Base-by-base conservation (phyloP, 1,140 invertebrate species). In the Bombyx mandarina region DNA sequence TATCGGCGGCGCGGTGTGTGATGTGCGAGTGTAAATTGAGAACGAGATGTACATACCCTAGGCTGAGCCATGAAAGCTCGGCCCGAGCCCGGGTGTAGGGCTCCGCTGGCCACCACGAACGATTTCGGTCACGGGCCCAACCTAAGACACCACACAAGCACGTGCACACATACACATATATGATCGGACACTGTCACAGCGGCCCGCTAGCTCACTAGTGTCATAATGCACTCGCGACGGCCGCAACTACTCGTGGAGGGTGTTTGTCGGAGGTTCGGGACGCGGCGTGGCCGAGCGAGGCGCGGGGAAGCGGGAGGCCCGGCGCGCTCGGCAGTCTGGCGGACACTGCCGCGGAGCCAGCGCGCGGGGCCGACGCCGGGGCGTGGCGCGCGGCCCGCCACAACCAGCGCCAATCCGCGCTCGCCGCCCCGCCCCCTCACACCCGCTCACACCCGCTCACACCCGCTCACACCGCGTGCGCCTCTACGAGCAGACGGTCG, bases 61-160 rank as follows among this genome's bases (percentile, higher is more conserved):
- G 88, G 86, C 82, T 89, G 88, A 88, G 88, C 88, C 88, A 89
- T 89, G 75, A 82, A 80, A 80, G 84, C 82, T 87, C 83, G 82
- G 73, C 82, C 83, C 83, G 84, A 86, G 83, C 83, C 83, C 80
- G 86, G 84, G 81, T 85, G 82, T 75, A 86, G 73, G 73, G 86
- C 78, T 85, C 82, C 83, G 77, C 84, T 88, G 82, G 86, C 86
- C 84, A 88, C 86, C 78, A 85, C 83, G 83, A 82, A 83, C 69
- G 80, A 73, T 83, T 82, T 75, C 61, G 69, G 70, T 83, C 79
- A 77, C 78, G 77, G 79, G 71, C 77, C 71, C 73, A 71, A 77
- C 65, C 71, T 78, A 35, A 35, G 80, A 85, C 79, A 84, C 82
- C 77, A 75, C 73, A 79, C 79, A 68, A 75, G 77, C 85, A 86